These are phyloP conservation scores for Dolichallabes microphthalmus DNA, from an alignment of 2,113 vertebrate species.

Conservation along the genomic window DNA sequence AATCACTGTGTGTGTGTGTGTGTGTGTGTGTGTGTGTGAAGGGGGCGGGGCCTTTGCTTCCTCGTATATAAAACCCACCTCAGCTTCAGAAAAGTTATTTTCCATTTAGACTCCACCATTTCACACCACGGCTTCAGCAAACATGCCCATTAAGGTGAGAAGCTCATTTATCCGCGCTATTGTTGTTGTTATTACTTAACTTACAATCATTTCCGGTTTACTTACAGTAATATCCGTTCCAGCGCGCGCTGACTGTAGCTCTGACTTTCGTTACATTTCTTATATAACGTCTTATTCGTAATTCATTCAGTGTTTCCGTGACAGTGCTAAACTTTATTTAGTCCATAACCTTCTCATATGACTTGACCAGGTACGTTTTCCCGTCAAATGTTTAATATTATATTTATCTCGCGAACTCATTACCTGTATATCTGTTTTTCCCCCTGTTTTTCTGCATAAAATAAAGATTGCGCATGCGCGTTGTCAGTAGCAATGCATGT, in stretches of 20 bases:
- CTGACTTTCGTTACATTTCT: no score
- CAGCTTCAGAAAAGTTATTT: constrained; percentile 33
- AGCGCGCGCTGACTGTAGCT: background rate
- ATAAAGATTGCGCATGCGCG: no score
- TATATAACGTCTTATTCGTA: no score
- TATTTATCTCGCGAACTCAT: no score
- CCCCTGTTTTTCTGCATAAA: no score
- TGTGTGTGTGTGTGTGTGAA: background rate
- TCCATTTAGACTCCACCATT: constrained; percentile 48
- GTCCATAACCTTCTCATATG: no score
- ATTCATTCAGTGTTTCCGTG: no score
- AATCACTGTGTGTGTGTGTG: background rate
- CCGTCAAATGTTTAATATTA: no score
- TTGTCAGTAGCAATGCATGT: no score
- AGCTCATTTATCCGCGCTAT: background rate
- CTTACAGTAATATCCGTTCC: background rate
- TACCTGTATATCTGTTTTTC: no score
- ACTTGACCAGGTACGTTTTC: no score
- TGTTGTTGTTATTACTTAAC: background rate
- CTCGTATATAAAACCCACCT: constrained; percentile 30
- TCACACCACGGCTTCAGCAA: constrained; percentile 50
- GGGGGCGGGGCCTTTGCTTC: background rate
- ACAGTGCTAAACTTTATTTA: no score
- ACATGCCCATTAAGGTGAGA: constrained; percentile 74
- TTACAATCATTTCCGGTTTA: background rate